These are phyloP conservation scores for Columba janthina DNA, from an alignment of 2,113 vertebrate species.

Conservation along the genomic window DNA sequence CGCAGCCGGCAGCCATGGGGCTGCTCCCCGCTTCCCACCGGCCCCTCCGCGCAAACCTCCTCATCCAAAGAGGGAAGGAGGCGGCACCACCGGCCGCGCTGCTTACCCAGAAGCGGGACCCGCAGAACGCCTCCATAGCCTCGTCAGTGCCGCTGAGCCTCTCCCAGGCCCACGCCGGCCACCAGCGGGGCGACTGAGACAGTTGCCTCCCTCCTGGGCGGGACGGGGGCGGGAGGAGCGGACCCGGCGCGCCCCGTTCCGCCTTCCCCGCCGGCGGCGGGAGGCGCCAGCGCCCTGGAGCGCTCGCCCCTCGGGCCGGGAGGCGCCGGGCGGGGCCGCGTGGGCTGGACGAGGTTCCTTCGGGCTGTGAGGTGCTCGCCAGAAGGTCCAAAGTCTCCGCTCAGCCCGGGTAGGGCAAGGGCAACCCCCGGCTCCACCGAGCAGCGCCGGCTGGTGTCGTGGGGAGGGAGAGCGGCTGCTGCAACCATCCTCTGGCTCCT, in stretches of 20 bases:
- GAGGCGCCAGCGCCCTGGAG: neutral
- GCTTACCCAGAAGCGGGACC: conserved; percentile 65
- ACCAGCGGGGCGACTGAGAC: neutral
- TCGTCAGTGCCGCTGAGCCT: neutral
- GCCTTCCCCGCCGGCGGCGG: neutral
- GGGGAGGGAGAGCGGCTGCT: neutral
- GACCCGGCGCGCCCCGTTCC: neutral
- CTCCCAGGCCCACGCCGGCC: neutral
- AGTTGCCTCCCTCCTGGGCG: neutral
- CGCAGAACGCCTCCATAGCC: conserved; percentile 59
- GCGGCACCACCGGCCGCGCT: neutral
- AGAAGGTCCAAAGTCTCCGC: neutral
- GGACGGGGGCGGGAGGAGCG: neutral
- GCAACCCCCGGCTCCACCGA: neutral
- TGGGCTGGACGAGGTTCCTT: too few relatives aligned
- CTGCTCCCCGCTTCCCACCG: neutral
- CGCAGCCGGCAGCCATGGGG: neutral
- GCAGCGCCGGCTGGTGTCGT: neutral
- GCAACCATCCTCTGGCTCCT: neutral
- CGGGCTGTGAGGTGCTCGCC: rapidly evolving
- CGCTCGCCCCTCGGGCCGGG: neutral
- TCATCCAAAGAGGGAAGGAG: neutral
- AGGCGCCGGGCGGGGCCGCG: neutral
- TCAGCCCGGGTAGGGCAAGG: neutral
- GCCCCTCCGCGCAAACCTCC: neutral